Base-by-base conservation (phyloP, 1,140 invertebrate genomes). In the Pachyrhynchus sulphureomaculatus region DNA sequence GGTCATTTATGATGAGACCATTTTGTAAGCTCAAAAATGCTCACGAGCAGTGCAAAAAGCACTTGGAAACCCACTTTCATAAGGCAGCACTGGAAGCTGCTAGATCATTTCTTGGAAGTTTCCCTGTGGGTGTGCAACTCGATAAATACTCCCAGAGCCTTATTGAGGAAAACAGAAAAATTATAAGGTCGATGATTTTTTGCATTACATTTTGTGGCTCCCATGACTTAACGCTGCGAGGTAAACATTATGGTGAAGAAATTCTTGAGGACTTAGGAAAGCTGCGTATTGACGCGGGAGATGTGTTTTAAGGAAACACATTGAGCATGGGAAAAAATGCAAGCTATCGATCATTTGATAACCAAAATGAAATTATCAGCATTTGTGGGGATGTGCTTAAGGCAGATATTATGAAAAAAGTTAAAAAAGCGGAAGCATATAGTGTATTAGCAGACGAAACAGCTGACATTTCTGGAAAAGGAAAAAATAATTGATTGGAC, bases 81-180 rank as follows among this genome's bases (percentile, higher is more conserved):
- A 29, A 29, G 26, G 26, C 1, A 10, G 26, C 26, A 29, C 5
- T 29, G 26, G 5, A 29, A 29, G 1, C 26, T 20, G 23, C 18
- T 44, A 44, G 17, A 44, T 21, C 41, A 21, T 20, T 21, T 24
- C 6, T 44, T 21, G 41, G 2, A 4, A 21, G 15, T 44, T 4
- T 44, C 8, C 20, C 41, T 17, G 12, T 44, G 2, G 23, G 21
- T 44, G n/a, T 44, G 18, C 21, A 44, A 44, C 10, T 44, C 1
- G 1, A 44, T 0, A 44, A 44, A 44, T 29, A 26, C 54, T 20
- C 18, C 4, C 56, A 56, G 17, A 18, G 24, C 12, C 23, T 15
- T 33, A 39, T 61, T 26, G 57, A 56, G 34, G 44, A 55, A 61
- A 65, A 65, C 20, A 24, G 24, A 10, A 41, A 56, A 52, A 65